phyloP scores from a whole-genome alignment of 2,888 invertebrate genomes.

The Galerucella calmariensis region DNA sequence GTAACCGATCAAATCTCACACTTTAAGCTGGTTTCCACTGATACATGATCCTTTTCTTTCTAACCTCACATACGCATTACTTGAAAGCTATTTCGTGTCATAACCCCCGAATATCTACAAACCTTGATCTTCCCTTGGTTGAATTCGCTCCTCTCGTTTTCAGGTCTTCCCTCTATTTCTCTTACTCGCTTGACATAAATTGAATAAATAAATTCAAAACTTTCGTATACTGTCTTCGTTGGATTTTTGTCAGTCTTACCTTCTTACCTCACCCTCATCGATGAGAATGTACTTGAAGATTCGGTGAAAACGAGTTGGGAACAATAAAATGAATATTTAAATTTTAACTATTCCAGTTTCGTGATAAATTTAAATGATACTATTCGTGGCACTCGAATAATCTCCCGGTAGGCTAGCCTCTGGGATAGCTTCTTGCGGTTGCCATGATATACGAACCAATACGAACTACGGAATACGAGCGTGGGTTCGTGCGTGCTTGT shows the following conservation, averaged over 20 bases:
- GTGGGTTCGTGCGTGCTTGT: too few relatives aligned
- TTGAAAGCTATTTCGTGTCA: constrained; percentile 1
- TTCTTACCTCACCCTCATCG: not conserved
- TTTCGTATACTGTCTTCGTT: constrained; percentile 1
- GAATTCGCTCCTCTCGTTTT: constrained; percentile 15
- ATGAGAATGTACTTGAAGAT: not conserved
- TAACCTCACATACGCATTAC: not conserved
- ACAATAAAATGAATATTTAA: too few relatives aligned
- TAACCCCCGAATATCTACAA: not conserved
- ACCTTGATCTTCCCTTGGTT: constrained; percentile 12
- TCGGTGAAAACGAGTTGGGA: too few relatives aligned
- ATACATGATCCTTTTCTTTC: not conserved
- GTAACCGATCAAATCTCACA: not conserved
- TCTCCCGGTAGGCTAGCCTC: too few relatives aligned
- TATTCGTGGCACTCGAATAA: too few relatives aligned
- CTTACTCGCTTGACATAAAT: constrained; percentile 19
- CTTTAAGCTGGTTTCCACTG: not conserved
- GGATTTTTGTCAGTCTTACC: not conserved
- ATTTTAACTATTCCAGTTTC: too few relatives aligned
- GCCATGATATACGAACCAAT: too few relatives aligned
- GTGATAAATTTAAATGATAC: too few relatives aligned
- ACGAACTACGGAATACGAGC: too few relatives aligned
- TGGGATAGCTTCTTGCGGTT: too few relatives aligned
- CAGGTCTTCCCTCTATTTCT: not conserved
- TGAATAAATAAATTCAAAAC: constrained; percentile 24